Percentiles rank a stretch among this genome's conserved stretches.
Conservation (phyloP, 2,113 vertebrate species). For the Typhlomys cinereus region DNA sequence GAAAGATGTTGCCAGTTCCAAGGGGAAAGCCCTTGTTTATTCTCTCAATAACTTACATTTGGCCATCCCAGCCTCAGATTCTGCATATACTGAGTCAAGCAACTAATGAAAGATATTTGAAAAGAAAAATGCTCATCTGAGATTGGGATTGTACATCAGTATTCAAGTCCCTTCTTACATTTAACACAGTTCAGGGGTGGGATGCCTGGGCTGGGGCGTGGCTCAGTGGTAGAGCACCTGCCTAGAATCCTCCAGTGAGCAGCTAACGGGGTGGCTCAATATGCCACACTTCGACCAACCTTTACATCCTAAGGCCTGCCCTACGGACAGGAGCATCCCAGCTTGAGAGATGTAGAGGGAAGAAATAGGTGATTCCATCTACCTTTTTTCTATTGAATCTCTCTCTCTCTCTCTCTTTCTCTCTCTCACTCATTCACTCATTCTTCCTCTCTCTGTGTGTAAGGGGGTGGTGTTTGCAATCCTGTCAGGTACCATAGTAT, state of each 20-base stretch:
- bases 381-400: neutral
- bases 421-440: neutral
- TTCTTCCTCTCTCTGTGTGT: neutral
- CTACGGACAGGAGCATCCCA: neutral
- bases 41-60: neutral
- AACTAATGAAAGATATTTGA: neutral
- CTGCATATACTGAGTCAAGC: neutral
- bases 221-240: too few relatives aligned
- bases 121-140: neutral
- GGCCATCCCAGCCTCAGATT: neutral
- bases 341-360: neutral
- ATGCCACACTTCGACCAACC: neutral
- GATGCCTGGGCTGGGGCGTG: too few relatives aligned
- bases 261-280: too few relatives aligned
- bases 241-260: neutral
- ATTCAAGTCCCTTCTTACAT: too few relatives aligned
- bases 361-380: neutral
- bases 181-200: too few relatives aligned
- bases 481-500: neutral
- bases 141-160: neutral
- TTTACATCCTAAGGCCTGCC: neutral
- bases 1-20: neutral
- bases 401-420: neutral
- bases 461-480: neutral
- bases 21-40: too few relatives aligned